phyloP scores from a whole-genome alignment of 2,888 invertebrate species.

The Nemapogon koenigi region DNA sequence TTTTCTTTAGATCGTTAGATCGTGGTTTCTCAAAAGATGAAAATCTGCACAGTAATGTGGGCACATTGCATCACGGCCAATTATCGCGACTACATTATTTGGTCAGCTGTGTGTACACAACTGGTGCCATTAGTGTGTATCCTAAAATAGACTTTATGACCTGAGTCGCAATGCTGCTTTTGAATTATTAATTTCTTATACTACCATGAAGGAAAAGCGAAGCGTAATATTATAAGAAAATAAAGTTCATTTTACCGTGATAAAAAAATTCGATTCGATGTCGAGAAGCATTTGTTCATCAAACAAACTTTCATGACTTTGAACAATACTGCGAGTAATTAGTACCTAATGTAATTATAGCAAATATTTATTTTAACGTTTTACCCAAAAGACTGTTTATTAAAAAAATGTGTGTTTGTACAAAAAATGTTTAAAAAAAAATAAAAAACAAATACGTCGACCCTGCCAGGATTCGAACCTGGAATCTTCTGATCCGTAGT shows the following conservation, averaged over 20 bases:
- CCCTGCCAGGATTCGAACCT: conserved; percentile 71
- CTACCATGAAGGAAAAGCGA: too few relatives aligned
- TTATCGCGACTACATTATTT: conserved; percentile 62
- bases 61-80: conserved; percentile 61
- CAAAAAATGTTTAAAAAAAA: conserved; percentile 14
- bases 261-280: conserved; percentile 22
- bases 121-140: neutral
- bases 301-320: conserved; percentile 39
- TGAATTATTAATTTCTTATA: too few relatives aligned
- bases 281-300: conserved; percentile 32
- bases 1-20: too few relatives aligned
- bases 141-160: conserved; percentile 8
- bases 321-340: conserved; percentile 29
- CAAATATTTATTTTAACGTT: too few relatives aligned
- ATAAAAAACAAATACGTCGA: conserved; percentile 32
- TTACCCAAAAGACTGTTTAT: too few relatives aligned
- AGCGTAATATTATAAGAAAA: too few relatives aligned
- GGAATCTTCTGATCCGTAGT: conserved; percentile 75
- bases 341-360: too few relatives aligned
- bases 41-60: too few relatives aligned
- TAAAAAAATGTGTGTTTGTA: neutral
- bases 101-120: conserved; percentile 52
- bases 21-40: too few relatives aligned
- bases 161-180: too few relatives aligned
- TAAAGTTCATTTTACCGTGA: conserved; percentile 11